These are phyloP conservation scores for human DNA, from an alignment of 2,113 vertebrate species.

Conservation along the genomic window DNA sequence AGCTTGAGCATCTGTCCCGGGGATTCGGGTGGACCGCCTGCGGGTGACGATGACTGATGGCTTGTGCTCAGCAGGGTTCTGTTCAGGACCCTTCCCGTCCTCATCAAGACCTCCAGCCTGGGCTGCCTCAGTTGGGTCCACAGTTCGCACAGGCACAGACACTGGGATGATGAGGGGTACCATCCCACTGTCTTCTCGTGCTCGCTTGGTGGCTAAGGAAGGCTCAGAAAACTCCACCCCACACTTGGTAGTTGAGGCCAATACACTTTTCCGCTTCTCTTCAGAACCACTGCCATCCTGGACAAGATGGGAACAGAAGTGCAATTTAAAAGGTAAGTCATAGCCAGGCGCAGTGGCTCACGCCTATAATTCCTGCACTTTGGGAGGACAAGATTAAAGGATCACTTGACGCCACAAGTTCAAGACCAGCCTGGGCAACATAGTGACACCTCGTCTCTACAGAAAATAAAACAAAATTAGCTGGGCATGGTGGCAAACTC, in stretches of 20 bases:
- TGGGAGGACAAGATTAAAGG: too few relatives aligned
- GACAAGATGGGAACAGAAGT: neutral
- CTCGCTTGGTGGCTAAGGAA: conserved; percentile 84
- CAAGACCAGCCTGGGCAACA: too few relatives aligned
- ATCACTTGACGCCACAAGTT: too few relatives aligned
- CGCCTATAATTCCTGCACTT: too few relatives aligned
- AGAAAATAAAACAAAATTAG: too few relatives aligned
- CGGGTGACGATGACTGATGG: conserved; percentile 96
- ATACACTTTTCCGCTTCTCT: conserved; percentile 81
- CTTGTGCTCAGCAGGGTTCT: conserved; percentile 87
- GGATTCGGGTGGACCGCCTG: conserved; percentile 91
- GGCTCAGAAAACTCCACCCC: conserved; percentile 82
- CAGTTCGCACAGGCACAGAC: conserved; percentile 94
- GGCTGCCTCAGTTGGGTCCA: conserved; percentile 83
- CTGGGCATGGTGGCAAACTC: too few relatives aligned
- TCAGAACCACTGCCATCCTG: conserved; percentile 82
- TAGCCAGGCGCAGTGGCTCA: too few relatives aligned
- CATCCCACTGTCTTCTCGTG: conserved; percentile 89
- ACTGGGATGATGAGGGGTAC: conserved; percentile 96
- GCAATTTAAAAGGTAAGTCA: neutral
- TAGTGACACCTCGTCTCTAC: too few relatives aligned
- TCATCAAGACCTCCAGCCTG: conserved; percentile 82
- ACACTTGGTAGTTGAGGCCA: conserved; percentile 78
- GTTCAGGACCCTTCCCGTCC: conserved; percentile 86
- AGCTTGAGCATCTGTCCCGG: conserved; percentile 86